Evolutionary conservation across 2,797 vertebrate species (phyloP).

Genomic region (Scleropages formosus): DNA sequence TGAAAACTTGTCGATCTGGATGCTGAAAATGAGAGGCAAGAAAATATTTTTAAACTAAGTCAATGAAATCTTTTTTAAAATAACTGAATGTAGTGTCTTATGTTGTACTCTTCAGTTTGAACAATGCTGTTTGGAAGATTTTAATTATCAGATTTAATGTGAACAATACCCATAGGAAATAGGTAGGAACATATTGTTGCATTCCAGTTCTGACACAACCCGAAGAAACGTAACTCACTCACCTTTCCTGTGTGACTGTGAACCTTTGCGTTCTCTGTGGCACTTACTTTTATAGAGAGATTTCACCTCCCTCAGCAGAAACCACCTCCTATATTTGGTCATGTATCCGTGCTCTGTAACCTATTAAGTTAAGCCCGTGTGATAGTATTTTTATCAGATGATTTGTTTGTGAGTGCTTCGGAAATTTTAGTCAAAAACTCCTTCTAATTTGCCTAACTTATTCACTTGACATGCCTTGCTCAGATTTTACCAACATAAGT

Average conservation of each 20-base stretch:
- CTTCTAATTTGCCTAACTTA: neutral
- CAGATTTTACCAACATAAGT: too few relatives aligned
- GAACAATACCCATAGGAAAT: neutral
- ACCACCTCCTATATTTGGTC: constrained; percentile 56
- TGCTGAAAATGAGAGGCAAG: neutral
- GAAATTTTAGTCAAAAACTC: neutral
- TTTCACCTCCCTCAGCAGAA: constrained; percentile 42
- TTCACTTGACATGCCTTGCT: constrained; percentile 30
- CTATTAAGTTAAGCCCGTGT: constrained; percentile 11
- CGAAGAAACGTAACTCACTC: constrained; percentile 53
- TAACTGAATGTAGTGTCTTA: neutral
- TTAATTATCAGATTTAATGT: too few relatives aligned
- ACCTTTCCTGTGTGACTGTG: constrained; percentile 59
- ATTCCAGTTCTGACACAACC: neutral
- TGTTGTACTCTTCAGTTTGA: neutral
- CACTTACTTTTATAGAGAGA: constrained; percentile 62
- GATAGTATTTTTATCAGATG: constrained; percentile 21
- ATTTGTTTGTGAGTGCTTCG: neutral
- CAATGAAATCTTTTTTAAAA: neutral
- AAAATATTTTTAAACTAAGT: neutral
- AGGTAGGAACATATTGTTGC: neutral
- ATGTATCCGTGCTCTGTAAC: constrained; percentile 52
- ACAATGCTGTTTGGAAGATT: too few relatives aligned
- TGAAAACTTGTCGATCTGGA: neutral
- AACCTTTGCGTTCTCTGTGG: constrained; percentile 41